Evolutionary conservation across 2,113 vertebrate genomes (phyloP).

Genomic region (Gadus chalcogrammus): DNA sequence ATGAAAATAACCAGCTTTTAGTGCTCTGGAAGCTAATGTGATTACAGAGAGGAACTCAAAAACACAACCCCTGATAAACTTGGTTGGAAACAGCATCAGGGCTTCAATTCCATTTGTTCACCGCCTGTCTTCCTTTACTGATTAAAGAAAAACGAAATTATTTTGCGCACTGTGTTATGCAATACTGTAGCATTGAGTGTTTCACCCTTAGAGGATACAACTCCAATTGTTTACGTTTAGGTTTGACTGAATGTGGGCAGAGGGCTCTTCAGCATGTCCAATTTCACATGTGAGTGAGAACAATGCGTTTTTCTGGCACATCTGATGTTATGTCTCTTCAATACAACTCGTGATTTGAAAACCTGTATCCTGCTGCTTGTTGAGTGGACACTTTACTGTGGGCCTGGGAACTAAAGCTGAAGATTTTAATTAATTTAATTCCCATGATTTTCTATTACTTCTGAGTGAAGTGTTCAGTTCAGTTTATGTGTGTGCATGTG

Average conservation of each 20-base stretch:
- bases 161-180: constrained; percentile 21
- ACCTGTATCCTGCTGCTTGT: not conserved
- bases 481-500: too few relatives aligned
- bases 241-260: constrained; percentile 24
- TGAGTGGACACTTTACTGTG: too few relatives aligned
- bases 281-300: not conserved
- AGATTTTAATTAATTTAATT: too few relatives aligned
- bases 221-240: constrained; percentile 16
- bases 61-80: constrained; percentile 35
- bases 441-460: too few relatives aligned
- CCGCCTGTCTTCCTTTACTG: constrained; percentile 32
- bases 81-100: constrained; percentile 29
- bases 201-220: constrained; percentile 21
- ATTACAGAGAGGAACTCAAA: constrained; percentile 30
- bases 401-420: too few relatives aligned
- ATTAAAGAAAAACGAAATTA: constrained; percentile 37
- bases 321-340: not conserved
- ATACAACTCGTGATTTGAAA: not conserved
- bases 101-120: constrained; percentile 48
- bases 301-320: not conserved
- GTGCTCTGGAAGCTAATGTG: constrained; percentile 6
- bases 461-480: too few relatives aligned
- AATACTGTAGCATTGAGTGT: constrained; percentile 25
- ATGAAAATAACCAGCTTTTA: constrained; percentile 42
- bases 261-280: constrained; percentile 21